Evolutionary conservation across 2,888 invertebrate species (phyloP).

Genomic region (Hedya salicella): DNA sequence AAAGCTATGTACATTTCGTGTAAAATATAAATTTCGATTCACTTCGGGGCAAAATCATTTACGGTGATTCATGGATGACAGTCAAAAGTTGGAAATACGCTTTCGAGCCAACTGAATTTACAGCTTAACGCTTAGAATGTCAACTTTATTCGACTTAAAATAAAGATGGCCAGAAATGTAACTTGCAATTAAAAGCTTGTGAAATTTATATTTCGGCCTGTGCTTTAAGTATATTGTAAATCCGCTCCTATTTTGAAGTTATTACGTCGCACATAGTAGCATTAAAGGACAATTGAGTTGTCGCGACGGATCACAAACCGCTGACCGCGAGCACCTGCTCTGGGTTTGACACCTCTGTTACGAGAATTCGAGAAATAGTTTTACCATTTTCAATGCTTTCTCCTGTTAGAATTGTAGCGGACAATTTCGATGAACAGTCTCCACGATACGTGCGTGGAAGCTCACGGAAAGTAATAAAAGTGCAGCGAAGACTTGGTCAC

Average conservation of each 20-base stretch:
- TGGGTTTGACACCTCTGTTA: conserved; percentile 62
- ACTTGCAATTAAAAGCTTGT: conserved; percentile 52
- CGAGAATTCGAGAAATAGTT: conserved; percentile 59
- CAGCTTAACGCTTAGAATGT: conserved; percentile 42
- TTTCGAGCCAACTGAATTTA: not conserved
- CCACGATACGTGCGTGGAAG: conserved; percentile 7
- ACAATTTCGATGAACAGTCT: conserved; percentile 24
- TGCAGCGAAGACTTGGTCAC: not conserved
- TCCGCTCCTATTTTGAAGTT: conserved; percentile 15
- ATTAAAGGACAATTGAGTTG: conserved; percentile 36
- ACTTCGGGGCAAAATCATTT: conserved; percentile 51
- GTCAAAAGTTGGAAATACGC: conserved; percentile 55
- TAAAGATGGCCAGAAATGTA: conserved; percentile 53
- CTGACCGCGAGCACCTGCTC: conserved; percentile 70
- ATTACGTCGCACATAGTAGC: conserved; percentile 43
- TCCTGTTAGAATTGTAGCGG: conserved; percentile 17
- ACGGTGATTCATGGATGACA: conserved; percentile 52
- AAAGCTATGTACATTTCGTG: not conserved
- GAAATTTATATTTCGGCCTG: conserved; percentile 12
- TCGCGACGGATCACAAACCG: conserved; percentile 57
- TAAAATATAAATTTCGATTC: conserved; percentile 43
- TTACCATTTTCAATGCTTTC: conserved; percentile 55
- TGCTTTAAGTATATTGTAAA: conserved; percentile 47
- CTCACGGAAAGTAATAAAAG: conserved; percentile 16
- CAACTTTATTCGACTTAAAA: conserved; percentile 49